These are phyloP conservation scores for Drosophila teissieri DNA, from an alignment of 1,140 invertebrate species.

Conservation along the genomic window DNA sequence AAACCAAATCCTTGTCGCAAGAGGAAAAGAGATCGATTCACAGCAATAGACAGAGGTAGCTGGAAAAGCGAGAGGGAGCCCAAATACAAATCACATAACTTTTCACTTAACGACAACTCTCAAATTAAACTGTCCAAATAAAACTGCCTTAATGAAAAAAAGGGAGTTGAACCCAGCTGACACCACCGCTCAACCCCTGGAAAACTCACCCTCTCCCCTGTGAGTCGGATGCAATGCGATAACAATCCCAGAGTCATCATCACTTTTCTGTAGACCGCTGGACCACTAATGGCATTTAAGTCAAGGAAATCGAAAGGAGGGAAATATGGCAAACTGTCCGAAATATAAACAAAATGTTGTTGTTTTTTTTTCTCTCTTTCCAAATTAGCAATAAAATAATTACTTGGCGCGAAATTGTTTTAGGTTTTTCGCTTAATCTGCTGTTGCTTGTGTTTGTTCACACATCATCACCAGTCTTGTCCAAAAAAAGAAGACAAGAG, in stretches of 20 bases:
- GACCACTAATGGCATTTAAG: conserved; percentile 33
- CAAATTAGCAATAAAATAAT: conserved; percentile 83
- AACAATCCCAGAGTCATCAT: conserved; percentile 45
- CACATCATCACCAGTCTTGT: conserved; percentile 60
- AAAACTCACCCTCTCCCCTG: conserved; percentile 15
- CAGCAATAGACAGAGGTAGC: conserved; percentile 6
- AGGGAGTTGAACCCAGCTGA: conserved; percentile 28
- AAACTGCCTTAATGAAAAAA: conserved; percentile 36
- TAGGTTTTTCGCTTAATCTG: conserved; percentile 50
- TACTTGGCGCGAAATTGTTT: conserved; percentile 80
- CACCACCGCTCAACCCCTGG: conserved; percentile 13
- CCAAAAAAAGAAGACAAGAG: conserved; percentile 27
- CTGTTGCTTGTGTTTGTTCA: conserved; percentile 65
- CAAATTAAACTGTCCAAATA: conserved; percentile 77
- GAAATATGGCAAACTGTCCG: conserved; percentile 7
- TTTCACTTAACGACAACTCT: conserved; percentile 76
- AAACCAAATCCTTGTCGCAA: conserved; percentile 19
- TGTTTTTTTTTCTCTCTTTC: conserved; percentile 1
- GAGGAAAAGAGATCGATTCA: conserved; percentile 6
- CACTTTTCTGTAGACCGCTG: conserved; percentile 48
- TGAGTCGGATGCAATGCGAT: conserved; percentile 57
- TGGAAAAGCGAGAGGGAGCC: conserved; percentile 10
- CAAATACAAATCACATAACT: conserved; percentile 73
- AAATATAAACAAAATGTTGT: conserved; percentile 15
- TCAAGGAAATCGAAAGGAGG: conserved; percentile 40